phyloP scores from a whole-genome alignment of 92 coral and sea anemone species.

The Anthopleura xanthogrammica region DNA sequence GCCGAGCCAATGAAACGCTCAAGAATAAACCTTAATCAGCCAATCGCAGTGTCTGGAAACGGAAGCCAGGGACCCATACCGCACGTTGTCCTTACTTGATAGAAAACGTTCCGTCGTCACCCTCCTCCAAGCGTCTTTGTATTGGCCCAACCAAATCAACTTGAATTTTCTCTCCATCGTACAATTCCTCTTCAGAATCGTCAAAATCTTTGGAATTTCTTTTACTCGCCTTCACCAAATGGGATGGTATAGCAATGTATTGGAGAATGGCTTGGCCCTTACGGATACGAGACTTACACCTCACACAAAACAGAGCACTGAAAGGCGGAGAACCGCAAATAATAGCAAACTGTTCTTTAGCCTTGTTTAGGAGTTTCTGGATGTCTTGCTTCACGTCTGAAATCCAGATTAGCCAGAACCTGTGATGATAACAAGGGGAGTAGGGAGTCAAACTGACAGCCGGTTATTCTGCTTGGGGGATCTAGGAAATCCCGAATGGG shows the following conservation, averaged over 20 bases:
- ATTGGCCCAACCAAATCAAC: slow-evolving; percentile 15
- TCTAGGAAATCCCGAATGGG: no score
- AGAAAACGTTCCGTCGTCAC: background rate
- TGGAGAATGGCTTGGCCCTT: slow-evolving; percentile 5
- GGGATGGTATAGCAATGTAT: background rate
- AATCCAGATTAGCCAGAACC: slow-evolving; percentile 25
- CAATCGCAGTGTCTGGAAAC: no score
- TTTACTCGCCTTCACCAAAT: background rate
- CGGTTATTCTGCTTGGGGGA: no score
- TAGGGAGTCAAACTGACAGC: no score
- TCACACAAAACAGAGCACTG: slow-evolving; percentile 7
- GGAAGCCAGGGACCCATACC: no score
- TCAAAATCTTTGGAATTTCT: background rate
- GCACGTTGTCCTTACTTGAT: background rate
- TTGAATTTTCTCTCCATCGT: slow-evolving; percentile 7
- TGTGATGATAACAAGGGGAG: background rate
- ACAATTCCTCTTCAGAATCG: background rate
- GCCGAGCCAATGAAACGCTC: no score
- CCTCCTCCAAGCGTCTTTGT: background rate
- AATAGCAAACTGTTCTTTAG: background rate
- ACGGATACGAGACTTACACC: background rate
- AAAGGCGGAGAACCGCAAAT: slow-evolving; percentile 7
- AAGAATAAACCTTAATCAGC: no score
- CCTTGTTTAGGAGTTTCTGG: background rate
- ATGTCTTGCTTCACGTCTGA: background rate